Evolutionary conservation across 2,888 invertebrate genomes (phyloP).

Genomic region (Tenthredo notha): DNA sequence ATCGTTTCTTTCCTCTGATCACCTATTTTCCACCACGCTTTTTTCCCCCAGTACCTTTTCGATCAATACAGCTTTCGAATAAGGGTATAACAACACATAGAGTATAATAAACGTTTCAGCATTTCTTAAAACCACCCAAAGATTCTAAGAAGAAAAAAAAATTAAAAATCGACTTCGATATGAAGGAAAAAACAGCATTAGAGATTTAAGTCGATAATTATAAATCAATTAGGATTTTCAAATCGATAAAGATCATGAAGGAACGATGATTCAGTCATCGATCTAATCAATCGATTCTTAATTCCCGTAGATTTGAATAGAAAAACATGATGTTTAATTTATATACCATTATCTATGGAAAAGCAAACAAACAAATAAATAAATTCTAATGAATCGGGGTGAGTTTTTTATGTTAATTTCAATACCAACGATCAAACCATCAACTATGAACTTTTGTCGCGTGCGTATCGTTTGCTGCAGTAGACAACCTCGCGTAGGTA

Average conservation of each 20-base stretch:
- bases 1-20: conserved; percentile 52
- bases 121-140: neutral
- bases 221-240: neutral
- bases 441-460: conserved; percentile 33
- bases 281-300: neutral
- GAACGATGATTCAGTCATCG: neutral
- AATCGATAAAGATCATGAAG: neutral
- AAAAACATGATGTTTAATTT: too few relatives aligned
- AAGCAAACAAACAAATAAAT: too few relatives aligned
- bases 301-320: neutral
- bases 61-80: conserved; percentile 27
- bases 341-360: neutral
- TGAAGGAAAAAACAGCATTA: neutral
- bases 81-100: neutral
- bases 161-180: neutral
- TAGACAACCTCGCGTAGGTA: neutral
- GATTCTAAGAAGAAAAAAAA: neutral
- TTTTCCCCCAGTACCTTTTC: neutral
- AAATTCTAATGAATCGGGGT: neutral
- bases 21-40: conserved; percentile 15
- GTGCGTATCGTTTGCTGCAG: neutral
- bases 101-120: neutral
- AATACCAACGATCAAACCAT: neutral
- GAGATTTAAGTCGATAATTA: neutral
- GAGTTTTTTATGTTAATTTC: neutral